Percentiles rank a stretch among this genome's conserved stretches.
These are phyloP conservation scores for Drosophila gaucha DNA, from an alignment of 2,888 invertebrate genomes.

Conservation along the genomic window DNA sequence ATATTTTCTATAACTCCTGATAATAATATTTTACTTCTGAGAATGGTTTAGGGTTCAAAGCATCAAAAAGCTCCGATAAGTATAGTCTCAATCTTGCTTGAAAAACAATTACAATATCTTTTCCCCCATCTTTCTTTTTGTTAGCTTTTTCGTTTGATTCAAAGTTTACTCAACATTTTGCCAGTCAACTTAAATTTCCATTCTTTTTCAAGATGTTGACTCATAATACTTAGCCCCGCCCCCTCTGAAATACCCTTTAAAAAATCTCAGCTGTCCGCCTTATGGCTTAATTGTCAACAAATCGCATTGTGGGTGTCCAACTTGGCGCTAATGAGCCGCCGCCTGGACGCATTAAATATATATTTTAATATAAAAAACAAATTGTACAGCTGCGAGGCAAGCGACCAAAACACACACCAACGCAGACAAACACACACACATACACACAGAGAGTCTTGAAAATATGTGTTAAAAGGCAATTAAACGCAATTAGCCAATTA, in stretches of 20 bases:
- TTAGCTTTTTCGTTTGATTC: not conserved
- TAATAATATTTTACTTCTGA: too few relatives aligned
- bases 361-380: constrained; percentile 58
- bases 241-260: not conserved
- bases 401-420: not conserved
- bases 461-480: constrained; percentile 71
- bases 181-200: not conserved
- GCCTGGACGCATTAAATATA: constrained; percentile 50
- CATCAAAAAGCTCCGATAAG: too few relatives aligned
- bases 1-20: too few relatives aligned
- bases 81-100: too few relatives aligned
- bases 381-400: constrained; percentile 36
- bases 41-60: too few relatives aligned
- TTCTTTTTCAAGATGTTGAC: not conserved
- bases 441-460: constrained; percentile 1
- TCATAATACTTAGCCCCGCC: not conserved
- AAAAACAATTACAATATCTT: too few relatives aligned
- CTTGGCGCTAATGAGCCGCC: constrained; percentile 51
- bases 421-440: not conserved
- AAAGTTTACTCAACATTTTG: not conserved
- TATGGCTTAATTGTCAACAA: constrained; percentile 6
- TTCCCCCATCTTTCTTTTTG: not conserved
- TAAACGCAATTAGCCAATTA: constrained; percentile 79
- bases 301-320: constrained; percentile 20
- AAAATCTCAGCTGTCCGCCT: constrained; percentile 6